Evolutionary conservation across 2,888 invertebrate species (phyloP).

Genomic region (Abrostola triplasia): DNA sequence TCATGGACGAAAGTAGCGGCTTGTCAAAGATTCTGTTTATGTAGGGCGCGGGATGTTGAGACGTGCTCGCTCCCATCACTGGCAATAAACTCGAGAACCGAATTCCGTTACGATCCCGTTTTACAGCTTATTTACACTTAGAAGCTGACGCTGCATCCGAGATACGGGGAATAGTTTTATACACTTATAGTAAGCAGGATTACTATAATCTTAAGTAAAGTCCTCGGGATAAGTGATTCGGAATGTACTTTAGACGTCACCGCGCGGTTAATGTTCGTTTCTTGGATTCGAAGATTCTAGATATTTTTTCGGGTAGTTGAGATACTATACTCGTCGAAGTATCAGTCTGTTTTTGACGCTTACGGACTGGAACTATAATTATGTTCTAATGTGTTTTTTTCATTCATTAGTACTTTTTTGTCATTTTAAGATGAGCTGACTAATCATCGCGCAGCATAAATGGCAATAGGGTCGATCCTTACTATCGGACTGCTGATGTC

Average conservation of each 20-base stretch:
- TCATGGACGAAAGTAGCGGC: slow-evolving; percentile 25
- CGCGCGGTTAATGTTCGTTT: slow-evolving; percentile 4
- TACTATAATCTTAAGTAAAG: slow-evolving; percentile 15
- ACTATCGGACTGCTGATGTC: no score
- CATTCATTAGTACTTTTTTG: no score
- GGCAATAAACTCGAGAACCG: slow-evolving; percentile 61
- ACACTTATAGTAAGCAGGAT: slow-evolving; percentile 18
- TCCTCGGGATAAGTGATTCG: slow-evolving; percentile 6
- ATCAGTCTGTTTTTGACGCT: no score
- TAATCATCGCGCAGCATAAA: no score
- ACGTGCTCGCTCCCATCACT: slow-evolving; percentile 49
- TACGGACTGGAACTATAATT: no score
- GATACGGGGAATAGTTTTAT: slow-evolving; percentile 17
- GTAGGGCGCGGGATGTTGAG: slow-evolving; percentile 47
- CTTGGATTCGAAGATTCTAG: neutral
- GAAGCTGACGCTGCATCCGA: slow-evolving; percentile 28
- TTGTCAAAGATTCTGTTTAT: slow-evolving; percentile 41
- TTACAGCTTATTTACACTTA: slow-evolving; percentile 59
- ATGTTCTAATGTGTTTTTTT: no score
- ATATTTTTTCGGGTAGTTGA: neutral
- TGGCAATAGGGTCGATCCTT: no score
- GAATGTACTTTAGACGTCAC: slow-evolving; percentile 3
- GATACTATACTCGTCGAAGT: no score
- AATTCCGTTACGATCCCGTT: slow-evolving; percentile 62
- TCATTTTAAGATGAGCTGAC: no score